Base-by-base conservation (phyloP, 2,797 vertebrate genomes). In the Myiotriccus ornatus region DNA sequence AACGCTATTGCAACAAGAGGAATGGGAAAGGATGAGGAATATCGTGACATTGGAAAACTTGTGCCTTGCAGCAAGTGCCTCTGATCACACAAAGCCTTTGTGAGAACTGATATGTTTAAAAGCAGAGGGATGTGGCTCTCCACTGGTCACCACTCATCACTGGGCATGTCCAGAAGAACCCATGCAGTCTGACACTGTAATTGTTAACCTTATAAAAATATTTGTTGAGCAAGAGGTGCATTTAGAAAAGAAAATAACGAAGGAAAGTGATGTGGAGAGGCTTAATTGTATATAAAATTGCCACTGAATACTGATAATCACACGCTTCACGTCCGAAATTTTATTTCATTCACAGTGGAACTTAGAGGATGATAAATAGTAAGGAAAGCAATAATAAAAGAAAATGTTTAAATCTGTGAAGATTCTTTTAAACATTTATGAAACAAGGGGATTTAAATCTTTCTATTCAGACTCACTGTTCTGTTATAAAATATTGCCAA, bases 401-500 rank as follows among this genome's bases (percentile, higher is more conserved):
- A 91, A 84, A 74, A 8, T 0, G 55, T 77, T 87, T 79, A 80
- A 85, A 85, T 52, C 68, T 65, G 39, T 12, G 18, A 86, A 65
- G 53, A 52, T 56, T 83, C 73, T 84, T 92, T 91, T 24, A 80
- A 92, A 90, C 57, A 69, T 78, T 89, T 84, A 83, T 59, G 69
- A 93, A 91, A 83, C 43, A 80, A 47, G 32, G 23, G 9, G 0
- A 34, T 89, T 80, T 22, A 89, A 90, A 80, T 70, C 75, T 53
- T 44, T 12, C 68, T 80, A 4, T 87, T 77, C 75, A 59, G 43
- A 62, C 43, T 77, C 63, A 24, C 63, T 87, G 47, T 67, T 79
- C 84, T 87, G 57, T 77, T 89, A 71, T 75, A 85, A 94, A 93
- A 63, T 71, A 84, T 91, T 91, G 78, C 73, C 76, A 73, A 85